A percentile compares a stretch with the other conserved stretches of the same genome.
phyloP scores from a whole-genome alignment of 2,888 invertebrate genomes.

The Patella caerulea region DNA sequence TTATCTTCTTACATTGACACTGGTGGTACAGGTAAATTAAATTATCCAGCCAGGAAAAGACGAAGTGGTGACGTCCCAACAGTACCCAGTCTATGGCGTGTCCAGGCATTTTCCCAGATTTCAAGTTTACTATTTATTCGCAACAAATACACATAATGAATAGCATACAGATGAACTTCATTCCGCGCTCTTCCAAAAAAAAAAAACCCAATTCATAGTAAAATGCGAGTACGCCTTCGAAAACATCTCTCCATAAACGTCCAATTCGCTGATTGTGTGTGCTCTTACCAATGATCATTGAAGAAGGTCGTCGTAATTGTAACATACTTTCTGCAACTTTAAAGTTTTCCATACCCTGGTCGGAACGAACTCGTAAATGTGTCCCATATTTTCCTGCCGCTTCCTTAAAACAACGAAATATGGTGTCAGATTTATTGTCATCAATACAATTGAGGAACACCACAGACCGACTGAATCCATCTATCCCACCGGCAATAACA shows the following conservation, averaged over 20 bases:
- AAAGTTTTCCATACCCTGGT: too few relatives aligned
- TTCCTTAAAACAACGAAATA: slow-evolving; percentile 24
- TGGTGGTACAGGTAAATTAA: background rate
- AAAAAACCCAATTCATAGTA: background rate
- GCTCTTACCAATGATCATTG: background rate
- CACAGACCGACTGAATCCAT: slow-evolving; percentile 35
- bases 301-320: background rate
- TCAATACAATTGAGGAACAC: slow-evolving; percentile 22
- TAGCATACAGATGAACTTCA: background rate
- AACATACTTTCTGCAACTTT: slow-evolving; percentile 24
- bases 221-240: background rate
- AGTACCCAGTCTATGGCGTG: background rate
- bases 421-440: slow-evolving; percentile 33
- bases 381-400: slow-evolving; percentile 22
- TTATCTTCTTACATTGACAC: too few relatives aligned
- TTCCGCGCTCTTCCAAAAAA: background rate
- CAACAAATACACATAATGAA: background rate
- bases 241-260: background rate
- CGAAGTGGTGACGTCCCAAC: background rate
- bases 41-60: background rate
- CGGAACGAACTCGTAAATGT: too few relatives aligned
- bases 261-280: background rate
- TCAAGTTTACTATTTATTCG: background rate
- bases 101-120: background rate
- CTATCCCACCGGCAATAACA: slow-evolving; percentile 32